A percentile compares a stretch with the other conserved stretches of the same genome.
phyloP scores from a whole-genome alignment of 2,797 vertebrate species.

The Pangasius macronema region DNA sequence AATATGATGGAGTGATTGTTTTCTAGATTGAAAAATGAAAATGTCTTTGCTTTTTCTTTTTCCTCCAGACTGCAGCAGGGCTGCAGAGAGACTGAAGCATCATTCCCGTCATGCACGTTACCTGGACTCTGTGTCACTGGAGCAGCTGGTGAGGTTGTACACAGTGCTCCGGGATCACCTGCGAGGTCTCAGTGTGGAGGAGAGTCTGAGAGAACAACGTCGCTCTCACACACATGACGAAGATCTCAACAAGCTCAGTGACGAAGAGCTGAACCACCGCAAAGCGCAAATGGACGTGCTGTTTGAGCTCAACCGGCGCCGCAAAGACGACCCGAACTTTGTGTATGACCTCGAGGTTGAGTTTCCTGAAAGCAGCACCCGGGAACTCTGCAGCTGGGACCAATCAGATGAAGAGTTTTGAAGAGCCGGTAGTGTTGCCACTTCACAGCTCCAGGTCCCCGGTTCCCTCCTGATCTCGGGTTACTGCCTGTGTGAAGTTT shows the following conservation, averaged over 20 bases:
- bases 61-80: slow-evolving; percentile 78
- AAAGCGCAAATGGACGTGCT: slow-evolving; percentile 91
- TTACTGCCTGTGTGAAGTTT: neutral
- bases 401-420: slow-evolving; percentile 84
- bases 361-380: slow-evolving; percentile 75
- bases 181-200: slow-evolving; percentile 79
- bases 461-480: neutral
- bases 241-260: slow-evolving; percentile 91
- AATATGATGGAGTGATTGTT: neutral
- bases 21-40: neutral
- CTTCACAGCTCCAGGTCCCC: neutral
- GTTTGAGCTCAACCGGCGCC: slow-evolving; percentile 87
- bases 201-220: slow-evolving; percentile 71
- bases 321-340: slow-evolving; percentile 85
- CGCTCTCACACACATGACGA: slow-evolving; percentile 79
- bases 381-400: slow-evolving; percentile 87
- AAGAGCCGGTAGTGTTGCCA: slow-evolving; percentile 12
- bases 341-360: slow-evolving; percentile 88
- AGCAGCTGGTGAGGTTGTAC: slow-evolving; percentile 85
- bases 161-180: slow-evolving; percentile 81
- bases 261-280: slow-evolving; percentile 82
- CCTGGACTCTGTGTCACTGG: slow-evolving; percentile 79
- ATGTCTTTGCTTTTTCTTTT: neutral
- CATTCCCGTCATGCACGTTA: slow-evolving; percentile 84
- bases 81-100: slow-evolving; percentile 89